Percentiles rank a stretch among this genome's conserved stretches.
phyloP scores from a whole-genome alignment of 2,888 invertebrate genomes.

The Anagyrus pseudococci region DNA sequence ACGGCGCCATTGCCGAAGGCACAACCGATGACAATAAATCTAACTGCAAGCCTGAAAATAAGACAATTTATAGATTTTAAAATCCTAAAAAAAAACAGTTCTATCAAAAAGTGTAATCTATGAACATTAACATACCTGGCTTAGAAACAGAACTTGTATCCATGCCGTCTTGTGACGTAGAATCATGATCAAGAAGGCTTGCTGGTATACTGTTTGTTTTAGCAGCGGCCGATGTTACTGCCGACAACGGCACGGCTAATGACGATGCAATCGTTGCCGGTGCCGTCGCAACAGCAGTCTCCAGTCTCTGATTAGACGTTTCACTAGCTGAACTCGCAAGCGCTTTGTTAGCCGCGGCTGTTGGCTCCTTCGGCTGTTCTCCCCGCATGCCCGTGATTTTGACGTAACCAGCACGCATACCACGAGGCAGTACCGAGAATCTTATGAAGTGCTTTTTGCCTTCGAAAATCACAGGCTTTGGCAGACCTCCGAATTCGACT shows the following conservation, averaged over 20 bases:
- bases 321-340: not conserved
- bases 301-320: not conserved
- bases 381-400: conserved; percentile 79
- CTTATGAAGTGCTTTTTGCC: conserved; percentile 81
- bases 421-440: conserved; percentile 79
- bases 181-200: conserved; percentile 14
- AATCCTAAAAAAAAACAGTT: too few relatives aligned
- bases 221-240: not conserved
- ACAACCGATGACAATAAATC: conserved; percentile 64
- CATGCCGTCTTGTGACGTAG: conserved; percentile 13
- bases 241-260: not conserved
- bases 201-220: not conserved
- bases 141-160: conserved; percentile 3
- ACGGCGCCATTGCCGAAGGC: conserved; percentile 38
- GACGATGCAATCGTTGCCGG: not conserved
- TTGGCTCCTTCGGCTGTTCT: conserved; percentile 53
- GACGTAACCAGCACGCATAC: conserved; percentile 75
- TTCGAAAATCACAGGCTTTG: conserved; percentile 77
- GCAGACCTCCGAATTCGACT: conserved; percentile 84
- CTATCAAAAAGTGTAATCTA: too few relatives aligned
- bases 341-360: conserved; percentile 34
- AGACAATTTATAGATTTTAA: not conserved
- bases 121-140: too few relatives aligned
- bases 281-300: not conserved
- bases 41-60: conserved; percentile 55